Base-by-base conservation (phyloP, 92 coral and sea anemone species). In the Micromussa lordhowensis region DNA sequence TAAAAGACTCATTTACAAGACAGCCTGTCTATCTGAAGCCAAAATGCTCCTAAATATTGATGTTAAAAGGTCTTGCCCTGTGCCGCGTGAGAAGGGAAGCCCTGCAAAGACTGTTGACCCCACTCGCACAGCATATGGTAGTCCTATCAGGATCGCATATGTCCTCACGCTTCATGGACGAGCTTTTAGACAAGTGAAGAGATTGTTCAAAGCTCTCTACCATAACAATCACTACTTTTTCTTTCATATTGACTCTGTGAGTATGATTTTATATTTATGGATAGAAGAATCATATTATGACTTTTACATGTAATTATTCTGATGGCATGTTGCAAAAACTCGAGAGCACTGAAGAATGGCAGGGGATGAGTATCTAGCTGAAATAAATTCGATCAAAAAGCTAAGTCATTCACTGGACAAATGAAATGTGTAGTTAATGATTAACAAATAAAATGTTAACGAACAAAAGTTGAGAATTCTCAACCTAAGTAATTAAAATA, bases 161-260 rank as follows among this genome's bases (percentile, higher is more conserved):
- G 93, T 94, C 26, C 16, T 97, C 83, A 92, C 98, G 8, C 87
- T 97, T 28, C 99, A 97, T 91, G 99, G 99, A 1, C 85, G 99
- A 79, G 97, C 98, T 0, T 94, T 95, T 22, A 88, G 99, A 85
- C 99, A 97, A 94, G 97, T 97, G 24, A 93, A 90, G 87, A 91
- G 99, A 91, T 88, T 97, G 75, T 94, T 97, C 83, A 97, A 97
- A 85, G 95, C 96, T 44, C 91, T 97, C 44, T 97, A 94, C 85
- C 98, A 97, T 81, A 90, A 59, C 26, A 93, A 97, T 29, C 99
- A 97, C 82, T 97, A 94, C 90, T 97, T 91, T 86, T 97, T 94
- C 87, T 95, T 97, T 88, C 99, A 97, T 83, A 88, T 97, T 87
- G 99, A 97, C 83, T 84, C 93, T 88, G 99, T 97, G 86, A 94